Base-by-base conservation (phyloP, 2,797 vertebrate species). In the Carduelis carduelis region DNA sequence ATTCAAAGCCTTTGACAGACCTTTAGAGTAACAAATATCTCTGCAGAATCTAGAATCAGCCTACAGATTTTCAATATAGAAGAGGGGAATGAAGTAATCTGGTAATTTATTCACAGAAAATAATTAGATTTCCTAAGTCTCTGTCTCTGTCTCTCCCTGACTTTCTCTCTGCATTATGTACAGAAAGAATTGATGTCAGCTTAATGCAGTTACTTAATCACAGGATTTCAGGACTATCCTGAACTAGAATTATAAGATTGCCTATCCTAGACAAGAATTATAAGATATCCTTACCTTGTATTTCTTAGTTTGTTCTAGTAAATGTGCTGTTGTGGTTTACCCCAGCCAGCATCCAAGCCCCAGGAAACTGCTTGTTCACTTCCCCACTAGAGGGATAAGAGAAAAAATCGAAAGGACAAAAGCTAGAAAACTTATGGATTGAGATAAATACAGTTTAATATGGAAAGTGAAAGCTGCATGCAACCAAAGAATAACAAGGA, bases 341-440 rank as follows among this genome's bases (percentile, higher is more conserved):
- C 30, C 39, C 47, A 69, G 47, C 16, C 39, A 52, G 39, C 39
- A 69, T 41, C 34, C 34, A 68, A 60, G 34, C 21, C 17, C 3
- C 24, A 47, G 34, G 34, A 41, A 47, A 26, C 17, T 1, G 1
- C 30, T 61, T 0, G 0, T 47, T 69, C 34, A 12, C 12, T 55
- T 8, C 6, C 30, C 3, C 9, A 30, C 14, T 17, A 55, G 24
- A 37, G 37, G 19, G 39, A 69, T 34, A 17, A 55, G 34, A n/a
- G 39, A 26, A 46, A 60, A 61, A 86, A 55, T 34, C 0, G 0
- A 44, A 47, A 77, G 20, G 21, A 55, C 24, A 47, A 61, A 41
- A 69, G 20, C 41, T 69, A 53, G 64, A 30, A 34, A 69, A 61
- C 24, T 34, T 6, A 9, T 34, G 34, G 49, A 26, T 22, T 53